Conservation (phyloP, 2,888 invertebrate species). For the Chelonus formosanus region DNA sequence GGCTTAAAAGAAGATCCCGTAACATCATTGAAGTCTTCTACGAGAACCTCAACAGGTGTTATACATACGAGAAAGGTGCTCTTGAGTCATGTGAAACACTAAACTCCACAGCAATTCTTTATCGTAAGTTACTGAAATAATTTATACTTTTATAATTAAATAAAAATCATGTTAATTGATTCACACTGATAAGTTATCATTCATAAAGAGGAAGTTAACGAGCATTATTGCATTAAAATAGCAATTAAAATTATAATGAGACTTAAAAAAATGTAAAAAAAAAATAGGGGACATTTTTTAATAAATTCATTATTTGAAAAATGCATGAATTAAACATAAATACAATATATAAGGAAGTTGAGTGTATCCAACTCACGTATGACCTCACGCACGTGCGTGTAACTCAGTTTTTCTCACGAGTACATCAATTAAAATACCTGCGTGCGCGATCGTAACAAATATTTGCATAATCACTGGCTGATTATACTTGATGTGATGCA, state of each 20-base stretch:
- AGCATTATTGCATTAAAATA: no score
- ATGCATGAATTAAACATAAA: constrained; percentile 1
- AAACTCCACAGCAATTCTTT: constrained; percentile 67
- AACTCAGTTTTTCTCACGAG: constrained; percentile 38
- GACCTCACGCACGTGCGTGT: constrained; percentile 36
- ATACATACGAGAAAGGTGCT: constrained; percentile 70
- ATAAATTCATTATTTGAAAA: background rate
- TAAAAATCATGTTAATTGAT: no score
- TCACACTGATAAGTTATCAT: no score
- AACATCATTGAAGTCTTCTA: constrained; percentile 72
- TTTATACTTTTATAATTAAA: background rate
- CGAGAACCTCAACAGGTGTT: constrained; percentile 71
- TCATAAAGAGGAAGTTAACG: no score
- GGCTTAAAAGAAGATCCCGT: constrained; percentile 69
- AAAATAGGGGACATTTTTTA: no score
- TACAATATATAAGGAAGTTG: constrained; percentile 16
- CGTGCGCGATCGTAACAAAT: constrained; percentile 32
- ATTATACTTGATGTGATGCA: constrained; percentile 27
- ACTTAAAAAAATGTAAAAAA: background rate
- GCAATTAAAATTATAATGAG: no score
- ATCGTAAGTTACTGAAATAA: constrained; percentile 67
- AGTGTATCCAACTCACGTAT: constrained; percentile 19
- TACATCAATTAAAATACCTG: constrained; percentile 43
- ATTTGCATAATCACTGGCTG: constrained; percentile 40
- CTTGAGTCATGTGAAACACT: constrained; percentile 67